These are phyloP conservation scores for Seriola dumerili DNA, from an alignment of 2,113 vertebrate species.

Conservation along the genomic window DNA sequence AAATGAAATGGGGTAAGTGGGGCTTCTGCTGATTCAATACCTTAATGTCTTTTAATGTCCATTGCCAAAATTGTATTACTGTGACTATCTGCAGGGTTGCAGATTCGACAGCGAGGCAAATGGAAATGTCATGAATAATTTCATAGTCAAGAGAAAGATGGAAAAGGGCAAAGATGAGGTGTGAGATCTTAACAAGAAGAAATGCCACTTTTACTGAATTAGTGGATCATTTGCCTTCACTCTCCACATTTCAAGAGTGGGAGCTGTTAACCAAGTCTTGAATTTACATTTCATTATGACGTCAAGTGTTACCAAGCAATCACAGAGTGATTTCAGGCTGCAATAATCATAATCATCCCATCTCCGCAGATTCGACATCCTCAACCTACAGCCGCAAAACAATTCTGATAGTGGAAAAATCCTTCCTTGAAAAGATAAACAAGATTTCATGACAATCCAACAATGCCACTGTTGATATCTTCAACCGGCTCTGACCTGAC, in stretches of 20 bases:
- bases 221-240: conserved; percentile 13
- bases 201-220: conserved; percentile 42
- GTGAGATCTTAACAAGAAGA: conserved; percentile 48
- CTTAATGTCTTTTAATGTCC: neutral
- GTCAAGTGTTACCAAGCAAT: conserved; percentile 50
- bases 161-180: conserved; percentile 43
- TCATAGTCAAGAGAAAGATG: conserved; percentile 24
- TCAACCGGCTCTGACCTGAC: conserved; percentile 8
- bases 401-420: neutral
- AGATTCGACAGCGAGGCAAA: conserved; percentile 8
- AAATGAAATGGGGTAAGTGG: neutral
- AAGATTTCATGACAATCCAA: conserved; percentile 6
- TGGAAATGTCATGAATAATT: conserved; percentile 62
- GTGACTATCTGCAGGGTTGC: neutral
- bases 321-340: conserved; percentile 17
- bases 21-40: neutral
- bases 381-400: neutral
- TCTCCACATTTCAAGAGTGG: conserved; percentile 43
- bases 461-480: neutral
- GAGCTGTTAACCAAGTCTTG: conserved; percentile 47
- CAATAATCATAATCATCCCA: conserved; percentile 18
- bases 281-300: conserved; percentile 61
- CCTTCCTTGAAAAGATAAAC: conserved; percentile 7
- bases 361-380: conserved; percentile 7
- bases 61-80: neutral